phyloP scores from a whole-genome alignment of 2,888 invertebrate species.

The Pomacea canaliculata region DNA sequence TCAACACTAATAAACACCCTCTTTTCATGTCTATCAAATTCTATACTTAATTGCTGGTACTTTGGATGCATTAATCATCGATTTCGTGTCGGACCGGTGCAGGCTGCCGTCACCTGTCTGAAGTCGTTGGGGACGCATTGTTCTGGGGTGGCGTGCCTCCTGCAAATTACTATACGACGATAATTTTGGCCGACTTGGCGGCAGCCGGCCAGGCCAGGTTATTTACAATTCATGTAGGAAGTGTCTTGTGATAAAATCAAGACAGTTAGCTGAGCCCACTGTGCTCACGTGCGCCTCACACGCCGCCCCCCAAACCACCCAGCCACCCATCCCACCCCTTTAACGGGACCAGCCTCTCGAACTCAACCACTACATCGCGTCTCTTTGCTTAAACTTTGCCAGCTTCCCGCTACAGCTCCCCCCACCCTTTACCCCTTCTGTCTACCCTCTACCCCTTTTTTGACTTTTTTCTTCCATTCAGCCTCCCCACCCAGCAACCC shows the following conservation, averaged over 20 bases:
- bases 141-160: slow-evolving; percentile 44
- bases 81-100: slow-evolving; percentile 41
- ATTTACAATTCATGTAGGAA: slow-evolving; percentile 47
- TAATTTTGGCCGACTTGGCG: slow-evolving; percentile 45
- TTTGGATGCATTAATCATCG: slow-evolving; percentile 58
- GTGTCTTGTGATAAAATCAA: slow-evolving; percentile 41
- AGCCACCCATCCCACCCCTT: background rate
- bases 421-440: background rate
- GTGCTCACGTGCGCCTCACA: slow-evolving; percentile 15
- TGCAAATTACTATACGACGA: slow-evolving; percentile 48
- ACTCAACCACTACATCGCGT: background rate
- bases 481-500: background rate
- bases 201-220: slow-evolving; percentile 42
- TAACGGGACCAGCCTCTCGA: background rate
- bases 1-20: slow-evolving; percentile 45
- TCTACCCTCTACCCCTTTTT: background rate
- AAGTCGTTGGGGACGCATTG: slow-evolving; percentile 47
- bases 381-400: background rate
- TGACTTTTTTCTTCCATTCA: background rate
- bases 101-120: slow-evolving; percentile 54
- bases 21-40: slow-evolving; percentile 62
- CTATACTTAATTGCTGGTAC: slow-evolving; percentile 60
- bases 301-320: slow-evolving; percentile 3
- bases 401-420: background rate
- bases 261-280: slow-evolving; percentile 26